Base-by-base conservation (phyloP, 2,888 invertebrate species). In the Poecilobothrus nobilitatus region DNA sequence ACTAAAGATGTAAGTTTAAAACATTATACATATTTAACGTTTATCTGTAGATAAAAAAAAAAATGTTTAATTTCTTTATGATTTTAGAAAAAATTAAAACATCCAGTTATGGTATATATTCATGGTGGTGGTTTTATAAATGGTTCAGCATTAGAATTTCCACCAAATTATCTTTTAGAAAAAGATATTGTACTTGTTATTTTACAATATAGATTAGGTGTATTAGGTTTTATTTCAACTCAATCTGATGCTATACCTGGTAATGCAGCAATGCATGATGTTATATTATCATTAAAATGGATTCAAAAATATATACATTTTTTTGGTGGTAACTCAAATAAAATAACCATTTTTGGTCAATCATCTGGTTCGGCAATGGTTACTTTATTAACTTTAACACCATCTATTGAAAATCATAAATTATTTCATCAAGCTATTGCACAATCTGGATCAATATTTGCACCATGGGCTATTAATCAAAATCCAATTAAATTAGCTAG, bases 341-440 rank as follows among this genome's bases (percentile, higher is more conserved):
- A 76, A 63, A 82, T 86, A 1, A 86, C 86, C 1, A 77, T 86
- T 62, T 82, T 84, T 70, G 85, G 86, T 1, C 84, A 86, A 74
- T 85, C 85, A 71, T 84, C 85, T 1, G 86, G 86, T 9, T 82
- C 81, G 0, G 80, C 78, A 5, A 81, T 85, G 1, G 81, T 83
- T 0, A 82, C 83, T 8, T 76, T 82, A 1, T 75, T 85, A 68
- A 69, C 83, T 62, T 71, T 82, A 18, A 84, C 83, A 74, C 84
- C 84, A 15, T 73, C 77, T 37, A 80, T 80, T 12, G 69, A 72
- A 0, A 27, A 53, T 53, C 53, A 67, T 8, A 71, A 70, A 27
- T 75, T 84, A 66, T 85, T 86, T 73, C 80, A 82, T 66, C 78
- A 81, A 63, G 83, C 80, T 0, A 85, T 86, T 71, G 75, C 84